Percentiles rank a stretch among this genome's conserved stretches.
Evolutionary conservation across 2,888 invertebrate genomes (phyloP).

Genomic region (Ormyrus rosae): DNA sequence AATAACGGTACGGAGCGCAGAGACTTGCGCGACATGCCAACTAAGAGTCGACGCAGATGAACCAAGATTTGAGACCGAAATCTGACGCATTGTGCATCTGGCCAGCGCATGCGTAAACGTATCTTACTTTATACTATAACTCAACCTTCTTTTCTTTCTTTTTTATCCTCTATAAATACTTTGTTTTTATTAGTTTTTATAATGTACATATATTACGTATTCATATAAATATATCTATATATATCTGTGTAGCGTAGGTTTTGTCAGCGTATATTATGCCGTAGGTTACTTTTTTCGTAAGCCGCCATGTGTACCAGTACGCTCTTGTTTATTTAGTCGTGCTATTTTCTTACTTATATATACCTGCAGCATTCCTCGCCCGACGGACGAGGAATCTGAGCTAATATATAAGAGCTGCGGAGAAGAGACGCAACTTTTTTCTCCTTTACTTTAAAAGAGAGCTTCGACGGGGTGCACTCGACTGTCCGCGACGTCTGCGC

Average conservation of each 20-base stretch:
- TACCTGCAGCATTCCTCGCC: background rate
- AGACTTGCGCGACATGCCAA: background rate
- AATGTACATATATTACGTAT: slow-evolving; percentile 42
- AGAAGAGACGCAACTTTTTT: background rate
- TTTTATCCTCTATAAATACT: background rate
- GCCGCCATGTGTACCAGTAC: background rate
- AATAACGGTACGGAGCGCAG: background rate
- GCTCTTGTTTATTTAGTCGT: background rate
- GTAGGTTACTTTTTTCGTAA: slow-evolving; percentile 1
- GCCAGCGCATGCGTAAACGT: slow-evolving; percentile 72
- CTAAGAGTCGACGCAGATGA: background rate
- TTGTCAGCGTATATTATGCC: background rate
- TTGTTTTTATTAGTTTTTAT: background rate
- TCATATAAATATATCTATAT: background rate
- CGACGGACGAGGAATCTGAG: background rate
- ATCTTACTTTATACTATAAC: slow-evolving; percentile 2
- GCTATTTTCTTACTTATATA: background rate
- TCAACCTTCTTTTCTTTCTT: slow-evolving; percentile 9
- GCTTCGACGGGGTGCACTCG: too few relatives aligned
- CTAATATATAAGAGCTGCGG: background rate
- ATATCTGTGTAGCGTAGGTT: slow-evolving; percentile 21
- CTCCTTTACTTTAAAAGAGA: too few relatives aligned
- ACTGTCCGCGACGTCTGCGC: too few relatives aligned
- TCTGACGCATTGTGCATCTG: slow-evolving; percentile 77
- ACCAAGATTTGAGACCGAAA: slow-evolving; percentile 70